Percentiles rank a stretch among this genome's conserved stretches.
Evolutionary conservation across 1,140 invertebrate genomes (phyloP).

Genomic region (Nasonia giraulti): DNA sequence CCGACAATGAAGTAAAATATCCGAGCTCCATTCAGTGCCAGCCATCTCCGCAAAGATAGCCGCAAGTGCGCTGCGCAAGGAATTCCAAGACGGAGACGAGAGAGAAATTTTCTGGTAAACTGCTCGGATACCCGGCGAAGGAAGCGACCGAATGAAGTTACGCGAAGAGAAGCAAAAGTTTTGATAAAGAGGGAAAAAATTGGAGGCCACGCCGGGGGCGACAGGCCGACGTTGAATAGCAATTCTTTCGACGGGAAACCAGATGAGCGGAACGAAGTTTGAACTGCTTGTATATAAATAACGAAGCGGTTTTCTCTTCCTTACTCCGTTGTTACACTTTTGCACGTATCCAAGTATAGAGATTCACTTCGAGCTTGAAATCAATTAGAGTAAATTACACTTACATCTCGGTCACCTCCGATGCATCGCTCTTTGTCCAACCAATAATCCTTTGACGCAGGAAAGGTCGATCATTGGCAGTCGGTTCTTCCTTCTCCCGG

Average conservation of each 20-base stretch:
- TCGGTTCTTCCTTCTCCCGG: too few relatives aligned
- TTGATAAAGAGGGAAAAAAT: neutral
- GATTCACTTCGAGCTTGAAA: too few relatives aligned
- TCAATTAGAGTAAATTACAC: too few relatives aligned
- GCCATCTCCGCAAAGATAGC: neutral
- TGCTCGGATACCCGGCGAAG: neutral
- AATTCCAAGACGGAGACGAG: neutral
- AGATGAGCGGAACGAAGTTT: neutral
- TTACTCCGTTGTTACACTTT: too few relatives aligned
- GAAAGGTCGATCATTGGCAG: neutral
- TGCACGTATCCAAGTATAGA: too few relatives aligned
- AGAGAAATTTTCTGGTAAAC: neutral
- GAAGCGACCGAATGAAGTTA: neutral
- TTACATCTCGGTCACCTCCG: neutral
- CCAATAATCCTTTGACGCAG: neutral
- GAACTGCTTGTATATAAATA: neutral
- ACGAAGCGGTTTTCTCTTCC: neutral
- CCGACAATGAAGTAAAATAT: neutral
- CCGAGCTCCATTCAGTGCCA: neutral
- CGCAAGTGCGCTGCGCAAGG: neutral
- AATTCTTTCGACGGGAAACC: neutral
- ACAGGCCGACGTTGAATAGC: neutral
- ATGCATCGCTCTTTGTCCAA: neutral
- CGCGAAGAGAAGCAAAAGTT: neutral
- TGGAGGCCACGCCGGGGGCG: neutral